Evolutionary conservation across 2,113 vertebrate species (phyloP).

Genomic region (Melanerpes formicivorus): DNA sequence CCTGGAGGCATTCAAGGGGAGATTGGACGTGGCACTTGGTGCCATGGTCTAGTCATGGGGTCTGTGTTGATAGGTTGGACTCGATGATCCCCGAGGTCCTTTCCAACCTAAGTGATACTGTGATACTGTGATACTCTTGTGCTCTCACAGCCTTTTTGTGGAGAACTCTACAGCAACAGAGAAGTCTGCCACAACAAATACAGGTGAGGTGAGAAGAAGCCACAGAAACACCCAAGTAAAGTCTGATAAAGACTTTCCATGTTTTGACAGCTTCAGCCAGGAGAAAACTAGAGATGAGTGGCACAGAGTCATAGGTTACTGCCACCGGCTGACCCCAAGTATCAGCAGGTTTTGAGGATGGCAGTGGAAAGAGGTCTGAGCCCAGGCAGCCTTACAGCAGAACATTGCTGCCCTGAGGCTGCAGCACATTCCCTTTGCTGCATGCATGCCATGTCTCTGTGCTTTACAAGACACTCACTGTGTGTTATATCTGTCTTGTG

Average conservation of each 20-base stretch:
- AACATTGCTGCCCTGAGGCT: neutral
- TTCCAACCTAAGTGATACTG: too few relatives aligned
- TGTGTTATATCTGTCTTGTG: neutral
- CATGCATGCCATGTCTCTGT: rapidly evolving
- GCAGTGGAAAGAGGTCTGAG: neutral
- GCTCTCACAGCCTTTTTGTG: neutral
- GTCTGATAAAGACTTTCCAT: neutral
- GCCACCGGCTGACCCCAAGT: neutral
- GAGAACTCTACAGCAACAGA: neutral
- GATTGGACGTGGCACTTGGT: too few relatives aligned
- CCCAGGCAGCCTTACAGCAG: neutral
- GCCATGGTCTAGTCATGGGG: too few relatives aligned
- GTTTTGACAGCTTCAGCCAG: neutral
- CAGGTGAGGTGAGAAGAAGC: neutral
- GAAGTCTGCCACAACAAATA: neutral
- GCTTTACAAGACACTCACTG: rapidly evolving
- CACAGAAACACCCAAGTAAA: neutral
- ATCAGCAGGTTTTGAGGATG: neutral
- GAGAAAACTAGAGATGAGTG: rapidly evolving
- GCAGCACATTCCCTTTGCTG: neutral
- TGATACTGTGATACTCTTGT: too few relatives aligned
- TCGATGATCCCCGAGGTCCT: too few relatives aligned
- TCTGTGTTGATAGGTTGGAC: too few relatives aligned
- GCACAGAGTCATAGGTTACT: neutral
- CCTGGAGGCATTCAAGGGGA: too few relatives aligned